Base-by-base conservation (phyloP, 37 sponge, comb jelly and placozoan genomes). In the Chondrosia reniformis region DNA sequence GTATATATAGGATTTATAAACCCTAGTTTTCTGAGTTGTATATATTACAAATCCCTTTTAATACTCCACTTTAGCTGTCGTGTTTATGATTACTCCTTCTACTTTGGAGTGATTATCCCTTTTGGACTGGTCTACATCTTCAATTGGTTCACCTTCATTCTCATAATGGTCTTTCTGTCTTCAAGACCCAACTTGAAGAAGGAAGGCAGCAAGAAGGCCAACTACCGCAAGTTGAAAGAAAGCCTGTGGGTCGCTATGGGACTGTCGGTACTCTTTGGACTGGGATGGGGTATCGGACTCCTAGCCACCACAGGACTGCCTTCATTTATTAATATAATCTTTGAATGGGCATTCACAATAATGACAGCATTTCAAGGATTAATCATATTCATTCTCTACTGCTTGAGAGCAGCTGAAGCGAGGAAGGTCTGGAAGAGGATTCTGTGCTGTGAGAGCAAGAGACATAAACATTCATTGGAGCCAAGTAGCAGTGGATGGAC, bases 41-140 rank as follows among this genome's bases (percentile, higher is more conserved):
- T n/a, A n/a, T n/a, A n/a, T n/a, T n/a, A n/a, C n/a, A n/a, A n/a
- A n/a, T n/a, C n/a, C n/a, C n/a, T n/a, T n/a, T n/a, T n/a, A n/a
- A n/a, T n/a, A n/a, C n/a, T n/a, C n/a, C n/a, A n/a, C n/a, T 62
- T 9, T 55, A 88, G 89, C 64, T 88, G 89, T 45, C 85, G 84
- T 8, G 69, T 67, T 22, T 45, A 45, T 30, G 61, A 75, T 0
- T 76, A 66, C 45, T 80, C 85, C 49, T 88, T 88, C 67, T 88
- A 46, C n/a, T 52, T 82, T 44, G 83, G 79, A 17, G 56, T 83
- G 37, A 58, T 83, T 5, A 58, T 76, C 5, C 84, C 88, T 27
- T 83, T 84, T 76, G 84, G 64, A 13, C 22, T 84, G 0, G 65
- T 88, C 65, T 83, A 83, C 55, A 45, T 79, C 45, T 75, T 88